Base-by-base conservation (phyloP, 2,113 vertebrate species). In the Pleuronectes platessa region DNA sequence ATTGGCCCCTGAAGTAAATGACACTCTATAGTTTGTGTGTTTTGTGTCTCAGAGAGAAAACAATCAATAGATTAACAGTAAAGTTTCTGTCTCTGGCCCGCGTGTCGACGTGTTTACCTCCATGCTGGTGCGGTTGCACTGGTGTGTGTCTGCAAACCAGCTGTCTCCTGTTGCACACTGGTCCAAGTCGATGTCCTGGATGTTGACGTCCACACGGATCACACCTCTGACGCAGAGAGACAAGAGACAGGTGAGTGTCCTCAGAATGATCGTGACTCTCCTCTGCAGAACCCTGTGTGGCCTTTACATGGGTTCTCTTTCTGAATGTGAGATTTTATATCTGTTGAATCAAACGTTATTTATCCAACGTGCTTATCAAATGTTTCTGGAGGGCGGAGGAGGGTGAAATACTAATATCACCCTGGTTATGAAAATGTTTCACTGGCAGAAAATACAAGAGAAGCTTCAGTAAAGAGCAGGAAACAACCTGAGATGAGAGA, bases 61-160 rank as follows among this genome's bases (percentile, higher is more conserved):
- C 8, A 37, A 37, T 37, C 35, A 37, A 37, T 37, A 37, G 35
- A 37, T 37, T 37, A 9, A 37, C 35, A 1, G 10, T 37, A 37
- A 37, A 37, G 18, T 20, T n/a, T n/a, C 18, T 54, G 18, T 21
- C 9, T 15, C 15, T 40, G 45, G 45, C 6, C 49, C 17, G n/a
- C 7, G 49, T n/a, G 18, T 53, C 51, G 5, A 10, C 2, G 51
- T n/a, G 20, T 54, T 53, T 95, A 98, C 98, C 97, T 98, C 91
- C 87, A 97, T 99, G 92, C 93, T 98, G 91, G 97, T 98, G 92
- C 95, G 96, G 81, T 99, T 97, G 76, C 98, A 99, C 87, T 92
- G 93, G 88, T 99, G 97, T 0, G 97, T 96, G 82, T 95, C 94
- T 0, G 96, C 88, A 69, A 97, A 99, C 98, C 98, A 99, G 78